Evolutionary conservation across 2,113 vertebrate species (phyloP), one percentile per base, ranked within the genome.

Genomic region (Pelecanoides urinatrix): DNA sequence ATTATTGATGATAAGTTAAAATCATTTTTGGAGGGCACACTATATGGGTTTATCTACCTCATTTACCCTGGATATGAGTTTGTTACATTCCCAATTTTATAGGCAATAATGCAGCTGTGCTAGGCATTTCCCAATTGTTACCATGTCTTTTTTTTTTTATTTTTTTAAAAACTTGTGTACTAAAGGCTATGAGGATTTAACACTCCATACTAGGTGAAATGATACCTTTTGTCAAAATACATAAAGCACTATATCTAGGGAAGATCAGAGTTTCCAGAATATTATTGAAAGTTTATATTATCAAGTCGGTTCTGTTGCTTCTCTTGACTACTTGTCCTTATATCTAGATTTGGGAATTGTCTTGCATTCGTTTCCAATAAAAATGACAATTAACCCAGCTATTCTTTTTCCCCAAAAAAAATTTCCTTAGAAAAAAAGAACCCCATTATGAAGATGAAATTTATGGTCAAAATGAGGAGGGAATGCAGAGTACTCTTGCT

Each of bases 71-170:
- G 47, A 94, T 96, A 84, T 78, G 73, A 95, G 81, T 92, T 97
- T 88, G 55, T 71, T 93, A 87, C 72, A 86, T 95, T 96, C 68
- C 52, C 30, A 81, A 63, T 94, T 96, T 96, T 92, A 95, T 84
- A 89, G 87, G 76, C 94, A 96, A 97, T 97, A 97, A 97, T 92
- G 87, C 95, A 97, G 88, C 96, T 98, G 97, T 96, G 66, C 55
- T 95, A 97, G 29, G 47, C 52, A 80, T 93, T 97, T 96, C 93
- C 88, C 92, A 96, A 52, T 97, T 82, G 52, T 93, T 92, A 56
- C n/a, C 95, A 23, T 67, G 17, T 44, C 22, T 59, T 56, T 26
- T 40, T 36, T 55, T 20, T 30, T 58, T 79, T 88, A 91, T 55
- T 59, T 29, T n/a, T n/a, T n/a, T n/a, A n/a, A n/a, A 5, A 88